Percentiles rank a stretch among this genome's conserved stretches.
phyloP scores from a whole-genome alignment of 2,113 vertebrate genomes.

The Promerops cafer region DNA sequence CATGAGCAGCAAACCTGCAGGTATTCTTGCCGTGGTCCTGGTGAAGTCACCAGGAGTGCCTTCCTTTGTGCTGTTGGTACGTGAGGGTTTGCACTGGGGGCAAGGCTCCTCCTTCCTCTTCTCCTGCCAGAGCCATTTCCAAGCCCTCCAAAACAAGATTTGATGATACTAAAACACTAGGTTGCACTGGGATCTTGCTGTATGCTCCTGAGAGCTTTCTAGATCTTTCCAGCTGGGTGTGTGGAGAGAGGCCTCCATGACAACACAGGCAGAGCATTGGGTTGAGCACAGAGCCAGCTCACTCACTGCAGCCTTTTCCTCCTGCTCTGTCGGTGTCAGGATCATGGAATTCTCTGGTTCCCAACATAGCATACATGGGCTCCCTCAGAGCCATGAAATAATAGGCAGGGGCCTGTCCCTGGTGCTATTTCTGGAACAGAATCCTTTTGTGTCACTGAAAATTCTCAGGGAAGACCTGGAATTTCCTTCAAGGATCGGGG shows the following conservation, averaged over 20 bases:
- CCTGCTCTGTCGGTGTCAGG: not conserved
- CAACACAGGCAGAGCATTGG: not conserved
- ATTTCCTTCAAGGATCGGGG: not conserved
- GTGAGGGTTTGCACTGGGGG: not conserved
- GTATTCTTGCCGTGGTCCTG: not conserved
- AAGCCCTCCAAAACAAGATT: not conserved
- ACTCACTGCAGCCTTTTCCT: not conserved
- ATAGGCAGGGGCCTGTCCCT: not conserved
- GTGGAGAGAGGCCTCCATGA: not conserved
- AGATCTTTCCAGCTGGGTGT: not conserved
- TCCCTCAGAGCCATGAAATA: not conserved
- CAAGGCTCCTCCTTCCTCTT: not conserved
- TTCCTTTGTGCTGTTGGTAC: not conserved
- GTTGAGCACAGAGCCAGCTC: not conserved
- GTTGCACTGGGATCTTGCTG: not conserved
- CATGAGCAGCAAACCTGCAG: not conserved
- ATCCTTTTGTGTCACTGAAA: not conserved
- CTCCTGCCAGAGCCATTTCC: not conserved
- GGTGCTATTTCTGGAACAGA: not conserved
- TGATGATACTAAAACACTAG: not conserved
- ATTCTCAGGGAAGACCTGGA: not conserved
- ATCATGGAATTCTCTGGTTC: not conserved
- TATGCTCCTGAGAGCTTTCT: not conserved
- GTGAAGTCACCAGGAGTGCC: not conserved
- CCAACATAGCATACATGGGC: fast-evolving